Percentiles rank a stretch among this genome's conserved stretches.
Conservation (phyloP, 2,113 vertebrate species). For the Sinocyclocheilus anophthalmus region DNA sequence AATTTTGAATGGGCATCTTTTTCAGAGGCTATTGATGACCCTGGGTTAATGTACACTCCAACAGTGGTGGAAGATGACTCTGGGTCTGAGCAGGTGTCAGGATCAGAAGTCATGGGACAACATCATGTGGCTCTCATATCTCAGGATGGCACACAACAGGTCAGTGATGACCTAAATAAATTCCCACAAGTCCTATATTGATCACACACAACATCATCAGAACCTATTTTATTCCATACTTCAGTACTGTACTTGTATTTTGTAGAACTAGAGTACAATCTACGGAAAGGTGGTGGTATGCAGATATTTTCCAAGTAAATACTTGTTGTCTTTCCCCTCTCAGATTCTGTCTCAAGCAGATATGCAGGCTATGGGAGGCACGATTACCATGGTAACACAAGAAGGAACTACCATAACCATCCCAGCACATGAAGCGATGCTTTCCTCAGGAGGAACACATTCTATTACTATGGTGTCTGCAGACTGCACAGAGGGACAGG, state of each 20-base stretch:
- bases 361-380: slow-evolving; percentile 92
- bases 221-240: neutral
- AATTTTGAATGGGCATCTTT: neutral
- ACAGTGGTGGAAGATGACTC: slow-evolving; percentile 89
- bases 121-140: slow-evolving; percentile 94
- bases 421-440: slow-evolving; percentile 88
- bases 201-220: neutral
- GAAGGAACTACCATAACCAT: slow-evolving; percentile 98
- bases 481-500: slow-evolving; percentile 92
- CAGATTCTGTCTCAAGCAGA: slow-evolving; percentile 96
- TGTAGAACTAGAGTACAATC: neutral
- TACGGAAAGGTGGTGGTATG: neutral
- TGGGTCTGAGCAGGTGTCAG: slow-evolving; percentile 84
- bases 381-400: slow-evolving; percentile 98
- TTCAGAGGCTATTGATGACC: slow-evolving; percentile 89
- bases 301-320: neutral
- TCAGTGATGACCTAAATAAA: slow-evolving; percentile 66
- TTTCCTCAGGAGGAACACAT: slow-evolving; percentile 86
- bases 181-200: neutral
- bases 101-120: slow-evolving; percentile 81
- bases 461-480: slow-evolving; percentile 94
- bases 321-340: slow-evolving; percentile 1
- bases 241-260: neutral
- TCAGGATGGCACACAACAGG: slow-evolving; percentile 96
- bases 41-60: slow-evolving; percentile 84